Evolutionary conservation across 2,113 vertebrate genomes (phyloP).

Genomic region (Phrynosoma platyrhinos): DNA sequence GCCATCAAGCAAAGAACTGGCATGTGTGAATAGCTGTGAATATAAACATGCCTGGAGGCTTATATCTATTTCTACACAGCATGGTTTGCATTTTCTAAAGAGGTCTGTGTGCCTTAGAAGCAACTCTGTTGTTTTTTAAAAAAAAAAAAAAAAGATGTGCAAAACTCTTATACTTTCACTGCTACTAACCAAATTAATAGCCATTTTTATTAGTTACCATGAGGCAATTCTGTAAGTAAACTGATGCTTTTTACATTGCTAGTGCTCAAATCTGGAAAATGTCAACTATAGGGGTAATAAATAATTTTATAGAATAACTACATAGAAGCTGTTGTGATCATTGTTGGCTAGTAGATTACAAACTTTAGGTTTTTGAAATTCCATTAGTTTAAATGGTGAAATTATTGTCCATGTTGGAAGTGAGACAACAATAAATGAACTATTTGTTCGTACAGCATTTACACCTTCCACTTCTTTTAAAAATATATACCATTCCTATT

Average conservation of each 20-base stretch:
- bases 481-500: slow-evolving; percentile 29
- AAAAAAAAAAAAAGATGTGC: too few relatives aligned
- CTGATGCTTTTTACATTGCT: not conserved
- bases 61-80: not conserved
- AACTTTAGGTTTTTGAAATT: slow-evolving; percentile 4
- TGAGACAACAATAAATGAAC: not conserved
- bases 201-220: not conserved
- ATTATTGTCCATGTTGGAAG: not conserved
- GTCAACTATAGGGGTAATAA: not conserved
- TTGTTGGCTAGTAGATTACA: not conserved
- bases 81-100: slow-evolving; percentile 48
- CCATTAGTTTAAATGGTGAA: slow-evolving; percentile 5
- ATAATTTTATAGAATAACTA: not conserved
- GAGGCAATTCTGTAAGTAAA: slow-evolving; percentile 31
- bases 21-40: slow-evolving; percentile 1
- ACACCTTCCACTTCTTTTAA: fast-evolving
- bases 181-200: slow-evolving; percentile 10
- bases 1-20: not conserved
- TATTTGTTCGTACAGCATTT: not conserved
- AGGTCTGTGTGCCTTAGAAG: slow-evolving; percentile 30
- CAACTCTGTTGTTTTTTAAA: not conserved
- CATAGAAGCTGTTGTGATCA: not conserved
- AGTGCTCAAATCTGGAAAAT: not conserved
- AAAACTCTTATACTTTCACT: not conserved
- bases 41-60: slow-evolving; percentile 6